Percentiles rank a stretch among this genome's conserved stretches.
These are phyloP conservation scores for Dinoponera quadriceps DNA, from an alignment of 1,140 invertebrate genomes.

Conservation along the genomic window DNA sequence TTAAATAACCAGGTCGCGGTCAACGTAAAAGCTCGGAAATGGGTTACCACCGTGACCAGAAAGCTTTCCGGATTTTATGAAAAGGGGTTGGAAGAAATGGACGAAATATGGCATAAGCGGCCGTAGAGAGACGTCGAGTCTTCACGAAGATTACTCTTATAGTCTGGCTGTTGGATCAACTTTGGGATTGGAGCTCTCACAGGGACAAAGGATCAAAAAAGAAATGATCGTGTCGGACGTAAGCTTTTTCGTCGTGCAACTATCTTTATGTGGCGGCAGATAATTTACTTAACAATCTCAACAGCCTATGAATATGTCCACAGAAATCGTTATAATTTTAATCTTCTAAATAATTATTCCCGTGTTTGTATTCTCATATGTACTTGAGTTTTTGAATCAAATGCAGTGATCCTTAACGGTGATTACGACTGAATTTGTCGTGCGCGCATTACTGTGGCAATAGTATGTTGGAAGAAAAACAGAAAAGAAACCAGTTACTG, in stretches of 20 bases:
- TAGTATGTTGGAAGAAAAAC: not conserved
- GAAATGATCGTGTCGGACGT: not conserved
- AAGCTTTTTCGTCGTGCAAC: not conserved
- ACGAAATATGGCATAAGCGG: conserved; percentile 35
- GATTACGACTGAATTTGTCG: not conserved
- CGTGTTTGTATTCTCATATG: too few species aligned
- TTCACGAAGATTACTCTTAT: conserved; percentile 3
- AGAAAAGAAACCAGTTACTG: conserved; percentile 6
- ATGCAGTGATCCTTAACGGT: not conserved
- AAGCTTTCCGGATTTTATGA: conserved; percentile 9
- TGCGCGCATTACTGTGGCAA: not conserved
- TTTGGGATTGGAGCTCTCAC: not conserved
- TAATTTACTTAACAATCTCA: conserved; percentile 12
- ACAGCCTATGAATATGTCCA: not conserved
- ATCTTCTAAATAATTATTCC: not conserved
- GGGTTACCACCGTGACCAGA: conserved; percentile 60
- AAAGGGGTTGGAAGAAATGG: conserved; percentile 38
- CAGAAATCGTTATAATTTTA: not conserved
- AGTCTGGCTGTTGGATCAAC: conserved; percentile 8
- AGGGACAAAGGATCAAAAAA: not conserved
- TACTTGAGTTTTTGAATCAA: not conserved
- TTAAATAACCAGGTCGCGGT: conserved; percentile 32
- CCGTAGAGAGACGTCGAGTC: not conserved
- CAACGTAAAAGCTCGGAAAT: conserved; percentile 50
- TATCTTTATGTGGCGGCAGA: not conserved